Percentiles rank a stretch among this genome's conserved stretches.
phyloP scores from a whole-genome alignment of 2,113 vertebrate species.

The Hemibagrus wyckioides region DNA sequence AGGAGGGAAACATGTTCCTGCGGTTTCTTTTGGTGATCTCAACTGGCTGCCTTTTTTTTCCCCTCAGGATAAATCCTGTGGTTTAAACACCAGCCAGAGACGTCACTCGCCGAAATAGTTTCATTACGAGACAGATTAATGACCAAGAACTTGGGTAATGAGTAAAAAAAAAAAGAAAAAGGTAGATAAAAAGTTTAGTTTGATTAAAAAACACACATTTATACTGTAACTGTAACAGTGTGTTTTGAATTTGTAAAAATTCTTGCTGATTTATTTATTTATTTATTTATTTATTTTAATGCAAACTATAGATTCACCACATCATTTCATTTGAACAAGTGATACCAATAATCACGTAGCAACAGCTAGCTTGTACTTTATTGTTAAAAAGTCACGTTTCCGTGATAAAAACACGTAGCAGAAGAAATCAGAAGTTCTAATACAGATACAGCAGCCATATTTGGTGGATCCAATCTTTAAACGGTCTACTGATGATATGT shows the following conservation, averaged over 20 bases:
- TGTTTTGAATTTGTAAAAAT: not conserved
- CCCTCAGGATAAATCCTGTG: conserved; percentile 1
- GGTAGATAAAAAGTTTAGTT: not conserved
- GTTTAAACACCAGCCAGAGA: not conserved
- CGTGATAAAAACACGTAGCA: not conserved
- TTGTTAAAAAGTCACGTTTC: not conserved
- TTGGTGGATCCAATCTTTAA: not conserved
- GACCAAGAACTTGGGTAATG: not conserved
- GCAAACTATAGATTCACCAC: not conserved
- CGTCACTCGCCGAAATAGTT: not conserved
- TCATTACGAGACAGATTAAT: not conserved
- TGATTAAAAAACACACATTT: not conserved
- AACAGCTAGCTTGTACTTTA: not conserved
- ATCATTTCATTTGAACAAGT: not conserved
- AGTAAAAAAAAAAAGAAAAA: not conserved
- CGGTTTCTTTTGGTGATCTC: not conserved
- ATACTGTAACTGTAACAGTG: not conserved
- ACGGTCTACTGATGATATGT: not conserved
- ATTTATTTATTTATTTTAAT: not conserved
- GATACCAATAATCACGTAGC: not conserved
- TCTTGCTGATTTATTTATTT: not conserved
- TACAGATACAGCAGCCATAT: not conserved
- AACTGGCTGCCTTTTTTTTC: not conserved
- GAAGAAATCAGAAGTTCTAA: not conserved
- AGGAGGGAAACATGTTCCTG: conserved; percentile 4